Percentiles rank a stretch among this genome's conserved stretches.
Evolutionary conservation across 2,113 vertebrate genomes (phyloP).

Genomic region (Neodontobutis hainanensis): DNA sequence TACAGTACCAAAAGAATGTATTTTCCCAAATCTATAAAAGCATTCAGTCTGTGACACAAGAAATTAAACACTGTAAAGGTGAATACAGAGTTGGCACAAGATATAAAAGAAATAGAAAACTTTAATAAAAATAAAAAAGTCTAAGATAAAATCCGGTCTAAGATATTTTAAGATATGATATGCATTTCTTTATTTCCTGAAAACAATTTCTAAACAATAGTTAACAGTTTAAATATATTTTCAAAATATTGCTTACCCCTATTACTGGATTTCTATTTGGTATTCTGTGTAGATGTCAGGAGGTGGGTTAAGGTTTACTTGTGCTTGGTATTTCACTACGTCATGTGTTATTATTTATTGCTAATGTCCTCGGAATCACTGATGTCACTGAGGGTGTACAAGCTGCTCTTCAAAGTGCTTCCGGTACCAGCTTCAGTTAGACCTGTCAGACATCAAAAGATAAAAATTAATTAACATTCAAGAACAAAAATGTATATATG

Average conservation of each 20-base stretch:
- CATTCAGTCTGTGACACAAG: neutral
- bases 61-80: slow-evolving; percentile 8
- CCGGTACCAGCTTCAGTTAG: slow-evolving; percentile 81
- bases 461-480: neutral
- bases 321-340: slow-evolving; percentile 11
- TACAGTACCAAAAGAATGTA: slow-evolving; percentile 14
- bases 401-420: slow-evolving; percentile 87
- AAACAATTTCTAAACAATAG: neutral
- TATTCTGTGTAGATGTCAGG: slow-evolving; percentile 3
- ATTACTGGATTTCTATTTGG: slow-evolving; percentile 10
- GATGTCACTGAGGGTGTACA: slow-evolving; percentile 85
- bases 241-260: slow-evolving; percentile 23
- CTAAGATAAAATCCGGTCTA: too few species aligned
- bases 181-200: neutral
- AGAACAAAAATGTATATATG: neutral
- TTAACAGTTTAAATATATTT: neutral
- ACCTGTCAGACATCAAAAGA: slow-evolving; percentile 65
- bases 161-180: neutral
- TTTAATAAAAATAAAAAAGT: neutral
- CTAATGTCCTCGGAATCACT: slow-evolving; percentile 85
- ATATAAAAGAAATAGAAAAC: slow-evolving; percentile 7
- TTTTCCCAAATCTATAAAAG: slow-evolving; percentile 9
- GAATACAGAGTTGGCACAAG: slow-evolving; percentile 41
- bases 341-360: slow-evolving; percentile 33
- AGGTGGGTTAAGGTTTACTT: slow-evolving; percentile 20